Conservation (phyloP, 2,797 vertebrate genomes). For the Liasis olivaceus region DNA sequence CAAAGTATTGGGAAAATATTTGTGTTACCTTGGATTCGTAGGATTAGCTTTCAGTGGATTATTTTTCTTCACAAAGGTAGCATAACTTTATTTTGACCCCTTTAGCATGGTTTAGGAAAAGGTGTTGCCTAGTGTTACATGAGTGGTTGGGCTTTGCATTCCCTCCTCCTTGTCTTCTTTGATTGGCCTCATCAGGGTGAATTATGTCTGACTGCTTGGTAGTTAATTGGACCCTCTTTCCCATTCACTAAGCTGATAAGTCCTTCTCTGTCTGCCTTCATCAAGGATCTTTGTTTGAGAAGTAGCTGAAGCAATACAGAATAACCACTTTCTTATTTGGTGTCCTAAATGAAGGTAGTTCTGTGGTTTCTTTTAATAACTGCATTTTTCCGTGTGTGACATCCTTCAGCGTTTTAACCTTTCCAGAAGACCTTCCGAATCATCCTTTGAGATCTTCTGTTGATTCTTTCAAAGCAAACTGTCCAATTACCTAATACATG, state of each 20-base stretch:
- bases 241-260: constrained; percentile 83
- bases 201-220: constrained; percentile 77
- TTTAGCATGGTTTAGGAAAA: not conserved
- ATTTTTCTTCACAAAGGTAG: not conserved
- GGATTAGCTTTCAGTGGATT: not conserved
- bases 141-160: constrained; percentile 51
- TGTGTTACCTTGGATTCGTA: not conserved
- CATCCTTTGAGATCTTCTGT: constrained; percentile 10
- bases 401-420: constrained; percentile 23
- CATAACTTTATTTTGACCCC: not conserved
- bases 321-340: constrained; percentile 61
- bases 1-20: not conserved
- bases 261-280: constrained; percentile 73
- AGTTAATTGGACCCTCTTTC: constrained; percentile 83
- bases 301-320: constrained; percentile 69
- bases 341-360: constrained; percentile 44
- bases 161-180: constrained; percentile 66
- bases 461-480: not conserved
- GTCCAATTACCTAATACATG: constrained; percentile 19
- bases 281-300: constrained; percentile 76
- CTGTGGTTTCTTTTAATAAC: constrained; percentile 34
- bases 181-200: constrained; percentile 69
- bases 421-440: constrained; percentile 29
- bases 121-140: constrained; percentile 28
- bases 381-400: constrained; percentile 6